Evolutionary conservation across 2,113 vertebrate species (phyloP), one percentile per base, ranked within the genome.

Genomic region (Fulica atra): DNA sequence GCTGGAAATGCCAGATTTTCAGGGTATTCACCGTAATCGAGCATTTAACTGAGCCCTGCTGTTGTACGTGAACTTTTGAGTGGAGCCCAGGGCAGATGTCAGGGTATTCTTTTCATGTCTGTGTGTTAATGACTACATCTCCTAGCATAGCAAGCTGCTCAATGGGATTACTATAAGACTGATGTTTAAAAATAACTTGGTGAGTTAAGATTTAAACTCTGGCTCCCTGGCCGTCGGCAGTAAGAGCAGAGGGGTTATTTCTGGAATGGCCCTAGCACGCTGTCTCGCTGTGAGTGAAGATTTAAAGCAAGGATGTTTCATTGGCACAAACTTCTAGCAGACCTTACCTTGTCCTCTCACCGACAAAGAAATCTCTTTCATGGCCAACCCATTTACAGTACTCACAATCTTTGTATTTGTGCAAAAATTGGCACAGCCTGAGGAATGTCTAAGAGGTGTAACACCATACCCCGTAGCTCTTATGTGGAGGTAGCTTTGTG

Each of bases 1-100:
- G 0, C 81, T 96, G 66, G 24, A 91, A 96, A 94, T 59, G 74
- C 73, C 88, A 81, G 31, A 87, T 92, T 95, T 95, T 64, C 69
- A 78, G 57, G 56, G 57, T 50, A 71, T 77, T 94, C 83, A 76
- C 44, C 63, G 53, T 79, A 72, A 85, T 18, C 3, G 14, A 89
- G 81, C 57, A 69, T 89, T 74, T 87, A 78, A 88, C 83, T 65
- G 61, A 91, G 70, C 36, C 28, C 59, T 23, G 28, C 48, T 92
- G 61, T 68, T 23, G 79, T 73, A 81, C 72, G 14, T 21, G 36
- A 51, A 68, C 48, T 50, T 68, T 36, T 44, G 54, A 88, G 69
- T 26, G 65, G 72, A 86, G 76, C 56, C 50, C 82, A 60, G 76
- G 51, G 48, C 28, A 53, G 31, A 60, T n/a, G 38, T 68, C 80